These are phyloP conservation scores for Bimastos eiseni DNA, from an alignment of 2,888 invertebrate species.

Conservation along the genomic window DNA sequence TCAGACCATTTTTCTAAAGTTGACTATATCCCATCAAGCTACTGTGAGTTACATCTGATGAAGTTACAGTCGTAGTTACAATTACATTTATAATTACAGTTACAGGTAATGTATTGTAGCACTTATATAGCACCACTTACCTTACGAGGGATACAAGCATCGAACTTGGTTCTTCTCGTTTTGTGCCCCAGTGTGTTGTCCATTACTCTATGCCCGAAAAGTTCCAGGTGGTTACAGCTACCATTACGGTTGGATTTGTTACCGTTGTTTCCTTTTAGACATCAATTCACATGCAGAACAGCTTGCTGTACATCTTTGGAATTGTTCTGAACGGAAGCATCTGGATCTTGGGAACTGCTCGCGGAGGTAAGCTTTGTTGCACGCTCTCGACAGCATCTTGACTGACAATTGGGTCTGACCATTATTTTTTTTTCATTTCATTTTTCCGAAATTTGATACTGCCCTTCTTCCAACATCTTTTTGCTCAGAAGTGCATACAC, in stretches of 20 bases:
- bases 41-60: no score
- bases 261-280: slow-evolving; percentile 45
- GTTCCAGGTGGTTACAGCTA: neutral
- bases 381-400: neutral
- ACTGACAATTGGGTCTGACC: neutral
- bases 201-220: neutral
- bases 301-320: slow-evolving; percentile 56
- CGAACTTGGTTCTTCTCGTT: no score
- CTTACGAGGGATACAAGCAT: no score
- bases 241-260: neutral
- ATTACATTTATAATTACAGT: neutral
- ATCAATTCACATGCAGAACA: slow-evolving; percentile 59
- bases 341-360: slow-evolving; percentile 33
- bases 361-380: neutral
- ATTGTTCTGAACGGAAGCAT: slow-evolving; percentile 50
- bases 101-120: no score
- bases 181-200: no score
- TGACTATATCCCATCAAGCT: no score
- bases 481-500: no score
- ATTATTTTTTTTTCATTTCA: no score
- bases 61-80: neutral
- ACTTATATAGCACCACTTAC: no score
- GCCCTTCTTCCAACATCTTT: no score
- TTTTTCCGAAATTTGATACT: no score
- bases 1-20: no score